Evolutionary conservation across 2,797 vertebrate genomes (phyloP).

Genomic region (Rhabdophis nuchalis): DNA sequence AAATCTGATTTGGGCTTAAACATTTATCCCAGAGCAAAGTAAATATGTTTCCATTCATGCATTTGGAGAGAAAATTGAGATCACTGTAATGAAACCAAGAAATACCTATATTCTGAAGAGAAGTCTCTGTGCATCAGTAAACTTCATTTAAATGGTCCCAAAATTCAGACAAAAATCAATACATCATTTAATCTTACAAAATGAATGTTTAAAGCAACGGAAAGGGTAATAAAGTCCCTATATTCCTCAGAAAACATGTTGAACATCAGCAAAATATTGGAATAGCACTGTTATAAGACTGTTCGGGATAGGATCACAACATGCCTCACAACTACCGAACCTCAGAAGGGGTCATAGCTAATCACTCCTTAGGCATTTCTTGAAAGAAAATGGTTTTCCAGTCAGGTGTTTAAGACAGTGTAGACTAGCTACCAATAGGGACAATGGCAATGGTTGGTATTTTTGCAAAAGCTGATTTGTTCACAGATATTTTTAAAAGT

Average conservation of each 20-base stretch:
- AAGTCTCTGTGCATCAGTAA: constrained; percentile 25
- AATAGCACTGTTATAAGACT: background rate
- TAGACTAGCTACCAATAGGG: background rate
- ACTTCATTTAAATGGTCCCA: constrained; percentile 36
- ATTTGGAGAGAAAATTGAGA: background rate
- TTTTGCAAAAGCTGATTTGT: background rate
- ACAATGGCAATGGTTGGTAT: background rate
- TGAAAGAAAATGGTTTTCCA: background rate
- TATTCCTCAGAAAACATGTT: constrained; percentile 26
- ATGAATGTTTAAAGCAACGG: constrained; percentile 46
- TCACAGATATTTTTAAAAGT: background rate
- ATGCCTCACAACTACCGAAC: background rate
- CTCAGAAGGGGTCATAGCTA: background rate
- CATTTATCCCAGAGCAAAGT: constrained; percentile 31
- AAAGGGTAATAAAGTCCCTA: constrained; percentile 28
- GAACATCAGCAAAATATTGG: constrained; percentile 48
- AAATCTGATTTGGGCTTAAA: background rate
- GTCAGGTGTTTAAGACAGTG: background rate
- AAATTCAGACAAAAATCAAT: constrained; percentile 40
- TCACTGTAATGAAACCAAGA: constrained; percentile 30
- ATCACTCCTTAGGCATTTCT: background rate
- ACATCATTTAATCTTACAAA: constrained; percentile 58
- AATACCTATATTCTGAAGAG: constrained; percentile 27
- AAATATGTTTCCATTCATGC: constrained; percentile 16
- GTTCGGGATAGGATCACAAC: background rate